Percentiles rank a stretch among this genome's conserved stretches.
Evolutionary conservation across 2,113 vertebrate species (phyloP).

Genomic region (Lathamus discolor): DNA sequence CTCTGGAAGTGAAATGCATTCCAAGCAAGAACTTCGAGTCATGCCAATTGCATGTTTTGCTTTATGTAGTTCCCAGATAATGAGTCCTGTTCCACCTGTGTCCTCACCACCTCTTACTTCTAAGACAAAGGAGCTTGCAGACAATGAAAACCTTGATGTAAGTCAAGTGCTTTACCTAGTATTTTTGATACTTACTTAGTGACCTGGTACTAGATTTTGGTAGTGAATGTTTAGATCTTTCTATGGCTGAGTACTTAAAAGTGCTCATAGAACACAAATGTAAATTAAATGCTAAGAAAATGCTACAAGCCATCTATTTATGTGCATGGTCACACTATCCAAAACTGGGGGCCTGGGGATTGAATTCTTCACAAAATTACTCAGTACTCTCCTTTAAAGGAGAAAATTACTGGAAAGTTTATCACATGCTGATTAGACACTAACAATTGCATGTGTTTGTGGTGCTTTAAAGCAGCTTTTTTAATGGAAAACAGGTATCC

Average conservation of each 20-base stretch:
- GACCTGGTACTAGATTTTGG: neutral
- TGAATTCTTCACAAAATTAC: neutral
- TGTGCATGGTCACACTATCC: neutral
- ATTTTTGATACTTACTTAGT: neutral
- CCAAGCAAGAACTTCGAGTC: neutral
- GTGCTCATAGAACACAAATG: neutral
- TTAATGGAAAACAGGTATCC: neutral
- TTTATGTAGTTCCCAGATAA: conserved; percentile 87
- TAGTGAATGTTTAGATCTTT: neutral
- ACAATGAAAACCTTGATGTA: conserved; percentile 90
- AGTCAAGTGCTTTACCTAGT: neutral
- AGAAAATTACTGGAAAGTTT: neutral
- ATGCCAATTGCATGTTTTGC: neutral
- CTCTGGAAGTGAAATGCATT: neutral
- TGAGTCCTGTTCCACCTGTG: conserved; percentile 76
- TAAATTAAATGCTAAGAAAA: neutral
- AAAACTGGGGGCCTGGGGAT: neutral
- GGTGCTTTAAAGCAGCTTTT: neutral
- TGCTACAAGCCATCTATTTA: neutral
- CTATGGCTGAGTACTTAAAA: neutral
- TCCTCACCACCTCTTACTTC: conserved; percentile 74
- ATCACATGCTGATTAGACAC: neutral
- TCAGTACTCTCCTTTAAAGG: neutral
- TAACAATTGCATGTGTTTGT: neutral
- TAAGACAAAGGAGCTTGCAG: conserved; percentile 87